Conservation (phyloP, 2,888 invertebrate genomes). For the Trichacis sp. region DNA sequence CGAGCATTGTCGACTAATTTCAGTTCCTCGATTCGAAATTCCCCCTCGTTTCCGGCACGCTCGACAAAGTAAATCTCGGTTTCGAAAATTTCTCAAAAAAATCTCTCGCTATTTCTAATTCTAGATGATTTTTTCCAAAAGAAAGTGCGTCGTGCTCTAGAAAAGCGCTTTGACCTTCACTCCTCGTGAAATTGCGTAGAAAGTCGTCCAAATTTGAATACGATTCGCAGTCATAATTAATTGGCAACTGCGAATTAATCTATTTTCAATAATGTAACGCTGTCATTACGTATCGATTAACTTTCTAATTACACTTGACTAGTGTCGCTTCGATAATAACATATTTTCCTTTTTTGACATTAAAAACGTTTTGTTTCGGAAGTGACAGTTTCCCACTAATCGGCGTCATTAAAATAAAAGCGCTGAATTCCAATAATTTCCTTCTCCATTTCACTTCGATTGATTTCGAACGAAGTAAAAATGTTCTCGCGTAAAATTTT, state of each 20-base stretch:
- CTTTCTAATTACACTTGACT: slow-evolving; percentile 1
- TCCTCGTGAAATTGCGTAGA: not conserved
- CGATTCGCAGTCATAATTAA: not conserved
- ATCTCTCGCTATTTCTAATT: not conserved
- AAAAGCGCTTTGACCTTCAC: not conserved
- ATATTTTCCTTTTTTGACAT: not conserved
- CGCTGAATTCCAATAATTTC: too few relatives aligned
- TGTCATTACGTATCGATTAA: not conserved
- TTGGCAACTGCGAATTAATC: not conserved
- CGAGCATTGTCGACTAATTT: slow-evolving; percentile 39
- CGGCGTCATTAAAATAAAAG: too few relatives aligned
- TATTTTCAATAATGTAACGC: not conserved
- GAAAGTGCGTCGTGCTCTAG: not conserved
- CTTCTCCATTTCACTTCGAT: too few relatives aligned
- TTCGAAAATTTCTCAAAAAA: not conserved
- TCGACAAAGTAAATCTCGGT: not conserved
- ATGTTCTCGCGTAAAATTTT: too few relatives aligned
- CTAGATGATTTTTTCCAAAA: too few relatives aligned
- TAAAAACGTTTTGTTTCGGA: too few relatives aligned
- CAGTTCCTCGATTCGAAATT: slow-evolving; percentile 37
- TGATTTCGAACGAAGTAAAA: too few relatives aligned
- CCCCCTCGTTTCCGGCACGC: slow-evolving; percentile 23
- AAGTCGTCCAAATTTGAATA: not conserved
- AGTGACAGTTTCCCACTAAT: too few relatives aligned
- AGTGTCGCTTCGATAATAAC: not conserved